Conservation (phyloP, 2,888 invertebrate species). For the Pristionchus entomophagus region DNA sequence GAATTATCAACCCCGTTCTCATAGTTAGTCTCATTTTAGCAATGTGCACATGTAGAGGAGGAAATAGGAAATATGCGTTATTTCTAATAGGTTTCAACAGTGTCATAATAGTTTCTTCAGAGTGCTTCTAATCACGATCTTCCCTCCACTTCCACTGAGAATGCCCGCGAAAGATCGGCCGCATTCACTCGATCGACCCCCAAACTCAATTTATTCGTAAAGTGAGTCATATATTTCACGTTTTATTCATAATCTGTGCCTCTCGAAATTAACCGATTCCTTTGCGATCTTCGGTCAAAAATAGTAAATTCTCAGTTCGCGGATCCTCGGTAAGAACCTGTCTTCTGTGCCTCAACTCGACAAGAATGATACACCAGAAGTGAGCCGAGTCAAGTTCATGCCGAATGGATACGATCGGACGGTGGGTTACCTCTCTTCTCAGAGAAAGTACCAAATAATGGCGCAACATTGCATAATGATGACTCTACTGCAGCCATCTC, state of each 20-base stretch:
- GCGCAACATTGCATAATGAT: no score
- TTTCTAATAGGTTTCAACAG: no score
- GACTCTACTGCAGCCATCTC: not conserved
- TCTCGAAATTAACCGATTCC: no score
- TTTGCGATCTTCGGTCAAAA: not conserved
- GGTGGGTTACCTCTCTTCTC: not conserved
- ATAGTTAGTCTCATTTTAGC: no score
- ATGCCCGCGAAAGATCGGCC: not conserved
- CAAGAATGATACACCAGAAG: not conserved
- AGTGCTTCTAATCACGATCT: slow-evolving; percentile 1
- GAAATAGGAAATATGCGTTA: no score
- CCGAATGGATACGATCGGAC: slow-evolving; percentile 21
- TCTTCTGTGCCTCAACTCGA: not conserved
- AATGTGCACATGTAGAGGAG: no score
- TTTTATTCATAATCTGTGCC: no score
- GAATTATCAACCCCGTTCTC: no score
- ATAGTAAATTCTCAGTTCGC: not conserved
- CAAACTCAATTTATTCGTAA: not conserved
- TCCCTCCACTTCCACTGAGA: not conserved
- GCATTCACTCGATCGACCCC: not conserved
- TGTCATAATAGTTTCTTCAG: not conserved
- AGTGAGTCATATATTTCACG: not conserved
- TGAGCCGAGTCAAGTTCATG: slow-evolving; percentile 19
- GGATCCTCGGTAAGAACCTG: not conserved
- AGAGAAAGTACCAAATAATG: no score